Evolutionary conservation across 2,113 vertebrate genomes (phyloP), one percentile per base, ranked within the genome.

Genomic region (Eclectus roratus): DNA sequence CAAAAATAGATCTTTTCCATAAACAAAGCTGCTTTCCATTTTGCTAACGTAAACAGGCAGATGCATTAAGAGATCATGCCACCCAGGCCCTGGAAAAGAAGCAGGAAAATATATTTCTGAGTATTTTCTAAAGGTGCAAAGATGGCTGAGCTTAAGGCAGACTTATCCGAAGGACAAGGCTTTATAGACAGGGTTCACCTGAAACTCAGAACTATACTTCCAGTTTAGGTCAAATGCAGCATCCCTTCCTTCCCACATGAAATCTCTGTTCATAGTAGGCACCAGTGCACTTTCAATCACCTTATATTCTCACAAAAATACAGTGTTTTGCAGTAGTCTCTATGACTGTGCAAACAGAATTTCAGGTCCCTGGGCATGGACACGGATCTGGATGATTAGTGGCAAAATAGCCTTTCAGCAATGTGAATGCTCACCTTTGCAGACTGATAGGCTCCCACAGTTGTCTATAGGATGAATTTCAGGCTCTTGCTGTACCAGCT

Each of bases 1-100:
- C 97, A 80, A 95, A 98, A 98, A 98, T 98, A 98, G 97, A 97
- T 97, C 97, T 97, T 98, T 98, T 98, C 98, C 98, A 98, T 98
- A 98, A 98, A 98, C 98, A 98, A 98, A 98, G 97, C 97, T 98
- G 98, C 98, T 98, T 98, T 97, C 97, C 93, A 91, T 98, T 97
- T 97, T 95, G 89, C 91, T 94, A 98, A 97, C 71, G 44, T 98
- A 98, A 98, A 98, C 97, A 97, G 96, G 96, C 96, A 97, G 97
- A 97, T 97, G 97, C 95, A 84, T 94, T 93, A 91, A 93, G 94
- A 97, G 97, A 94, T 72, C 89, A 80, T 97, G 96, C 98, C 97
- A 98, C 96, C 97, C 96, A 96, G 92, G 72, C 74, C 82, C 89
- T 95, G 96, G 90, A 97, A 92, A 93, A 87, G 82, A 58, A 68